These are phyloP conservation scores for Archaeoteleia sp. DNA, from an alignment of 2,888 invertebrate genomes.

Conservation along the genomic window DNA sequence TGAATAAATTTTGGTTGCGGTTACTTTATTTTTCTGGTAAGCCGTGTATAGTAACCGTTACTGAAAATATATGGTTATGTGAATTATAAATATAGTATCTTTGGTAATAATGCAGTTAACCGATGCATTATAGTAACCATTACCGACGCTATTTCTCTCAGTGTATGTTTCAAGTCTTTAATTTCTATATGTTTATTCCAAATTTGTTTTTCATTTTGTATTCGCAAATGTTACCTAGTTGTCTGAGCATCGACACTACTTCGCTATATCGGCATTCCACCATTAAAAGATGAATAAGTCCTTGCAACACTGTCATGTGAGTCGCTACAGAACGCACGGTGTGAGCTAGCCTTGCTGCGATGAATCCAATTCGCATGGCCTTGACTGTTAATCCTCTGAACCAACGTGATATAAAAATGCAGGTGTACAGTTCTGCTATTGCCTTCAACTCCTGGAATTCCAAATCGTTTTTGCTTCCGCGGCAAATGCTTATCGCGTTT, in stretches of 20 bases:
- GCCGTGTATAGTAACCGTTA: too few species aligned
- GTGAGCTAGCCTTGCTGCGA: conserved; percentile 69
- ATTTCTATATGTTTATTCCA: too few species aligned
- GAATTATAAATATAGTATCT: too few species aligned
- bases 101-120: too few species aligned
- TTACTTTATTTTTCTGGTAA: too few species aligned
- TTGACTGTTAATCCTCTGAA: conserved; percentile 69
- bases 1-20: too few species aligned
- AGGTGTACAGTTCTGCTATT: conserved; percentile 73
- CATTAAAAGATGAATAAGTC: conserved; percentile 71
- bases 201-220: not conserved
- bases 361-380: conserved; percentile 73
- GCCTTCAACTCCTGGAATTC: conserved; percentile 75
- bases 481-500: conserved; percentile 73
- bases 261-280: conserved; percentile 71
- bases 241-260: conserved; percentile 73
- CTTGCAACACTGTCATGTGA: conserved; percentile 70
- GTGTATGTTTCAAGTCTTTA: too few species aligned
- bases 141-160: too few species aligned
- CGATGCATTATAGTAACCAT: too few species aligned
- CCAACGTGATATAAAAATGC: conserved; percentile 75
- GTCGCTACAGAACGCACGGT: conserved; percentile 67
- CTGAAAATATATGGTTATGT: too few species aligned
- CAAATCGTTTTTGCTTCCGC: conserved; percentile 67
- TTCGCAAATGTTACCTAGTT: conserved; percentile 69